These are phyloP conservation scores for Nemotelus nigrinus DNA, from an alignment of 2,888 invertebrate genomes.

Conservation along the genomic window DNA sequence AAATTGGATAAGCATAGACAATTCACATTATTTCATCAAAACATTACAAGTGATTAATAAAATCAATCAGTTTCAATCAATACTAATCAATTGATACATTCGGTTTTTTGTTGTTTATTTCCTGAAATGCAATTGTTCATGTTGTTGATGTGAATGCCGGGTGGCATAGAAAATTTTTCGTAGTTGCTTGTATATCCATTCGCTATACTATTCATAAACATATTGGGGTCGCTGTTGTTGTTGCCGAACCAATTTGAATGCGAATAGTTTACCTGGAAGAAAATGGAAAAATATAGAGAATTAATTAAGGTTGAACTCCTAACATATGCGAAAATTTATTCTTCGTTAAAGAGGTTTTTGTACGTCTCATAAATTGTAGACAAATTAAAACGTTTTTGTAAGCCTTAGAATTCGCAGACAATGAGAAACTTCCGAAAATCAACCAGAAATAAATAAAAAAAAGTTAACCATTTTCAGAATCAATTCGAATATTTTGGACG, in stretches of 20 bases:
- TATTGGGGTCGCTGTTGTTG: conserved; percentile 55
- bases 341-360: too few species aligned
- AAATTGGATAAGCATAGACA: too few species aligned
- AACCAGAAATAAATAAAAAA: too few species aligned
- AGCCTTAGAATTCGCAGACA: too few species aligned
- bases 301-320: not conserved
- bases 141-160: conserved; percentile 58
- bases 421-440: too few species aligned
- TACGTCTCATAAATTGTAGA: too few species aligned
- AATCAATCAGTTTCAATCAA: conserved; percentile 25
- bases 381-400: too few species aligned
- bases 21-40: too few species aligned
- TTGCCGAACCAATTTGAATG: conserved; percentile 58
- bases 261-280: conserved; percentile 56
- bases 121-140: conserved; percentile 51
- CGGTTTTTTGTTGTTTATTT: conserved; percentile 57
- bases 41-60: too few species aligned
- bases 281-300: conserved; percentile 41
- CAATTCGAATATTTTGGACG: too few species aligned
- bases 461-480: too few species aligned
- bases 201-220: conserved; percentile 58
- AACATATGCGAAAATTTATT: too few species aligned
- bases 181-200: conserved; percentile 58
- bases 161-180: conserved; percentile 58
- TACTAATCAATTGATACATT: conserved; percentile 57